Evolutionary conservation across 2,113 vertebrate genomes (phyloP).

Genomic region (Paramormyrops kingsleyae): DNA sequence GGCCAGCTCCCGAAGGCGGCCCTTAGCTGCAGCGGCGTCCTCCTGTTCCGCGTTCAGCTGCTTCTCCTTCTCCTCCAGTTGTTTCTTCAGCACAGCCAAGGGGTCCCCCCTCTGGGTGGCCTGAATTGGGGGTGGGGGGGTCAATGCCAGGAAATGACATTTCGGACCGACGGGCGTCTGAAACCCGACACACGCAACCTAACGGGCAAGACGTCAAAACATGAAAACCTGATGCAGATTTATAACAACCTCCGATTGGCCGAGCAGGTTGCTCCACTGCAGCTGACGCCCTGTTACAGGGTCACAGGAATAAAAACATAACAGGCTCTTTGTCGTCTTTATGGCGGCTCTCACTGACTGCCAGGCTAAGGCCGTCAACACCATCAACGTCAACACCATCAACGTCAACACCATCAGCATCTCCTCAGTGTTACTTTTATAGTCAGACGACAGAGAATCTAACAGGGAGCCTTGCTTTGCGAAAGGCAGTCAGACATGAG

Average conservation of each 20-base stretch:
- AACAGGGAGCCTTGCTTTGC: neutral
- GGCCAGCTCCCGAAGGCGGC: slow-evolving; percentile 74
- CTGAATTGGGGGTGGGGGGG: slow-evolving; percentile 40
- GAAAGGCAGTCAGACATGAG: neutral
- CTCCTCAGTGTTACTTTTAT: neutral
- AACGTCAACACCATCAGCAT: neutral
- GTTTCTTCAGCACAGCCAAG: slow-evolving; percentile 73
- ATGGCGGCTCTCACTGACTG: neutral
- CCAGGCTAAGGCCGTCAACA: neutral
- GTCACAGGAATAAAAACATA: neutral
- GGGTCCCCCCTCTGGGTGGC: slow-evolving; percentile 88
- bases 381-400: neutral
- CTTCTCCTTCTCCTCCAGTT: slow-evolving; percentile 87
- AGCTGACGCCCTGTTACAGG: neutral
- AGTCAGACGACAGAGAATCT: neutral
- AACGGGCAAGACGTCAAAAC: neutral
- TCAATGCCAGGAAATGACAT: neutral
- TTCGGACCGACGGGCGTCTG: neutral
- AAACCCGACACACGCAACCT: neutral
- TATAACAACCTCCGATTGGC: neutral
- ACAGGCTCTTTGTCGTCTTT: neutral
- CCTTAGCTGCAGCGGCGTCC: slow-evolving; percentile 65
- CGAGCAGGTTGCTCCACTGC: neutral
- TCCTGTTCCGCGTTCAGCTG: slow-evolving; percentile 78
- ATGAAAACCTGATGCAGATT: neutral